Conservation (phyloP, 2,113 vertebrate genomes). For the Siniperca chuatsi region DNA sequence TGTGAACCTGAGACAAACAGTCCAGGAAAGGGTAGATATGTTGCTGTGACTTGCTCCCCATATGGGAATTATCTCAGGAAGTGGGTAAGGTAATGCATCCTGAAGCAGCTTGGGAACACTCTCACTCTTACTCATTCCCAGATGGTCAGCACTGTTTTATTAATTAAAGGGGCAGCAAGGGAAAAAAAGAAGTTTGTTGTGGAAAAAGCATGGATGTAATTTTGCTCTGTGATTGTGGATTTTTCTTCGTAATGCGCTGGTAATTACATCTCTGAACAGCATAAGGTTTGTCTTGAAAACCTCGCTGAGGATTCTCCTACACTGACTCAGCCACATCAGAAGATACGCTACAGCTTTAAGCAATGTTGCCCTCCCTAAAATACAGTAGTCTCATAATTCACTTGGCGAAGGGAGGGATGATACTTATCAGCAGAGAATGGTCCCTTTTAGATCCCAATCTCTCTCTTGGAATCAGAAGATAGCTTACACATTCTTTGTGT, state of each 20-base stretch:
- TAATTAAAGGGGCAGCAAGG: constrained; percentile 76
- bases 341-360: constrained; percentile 6
- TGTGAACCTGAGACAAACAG: constrained; percentile 61
- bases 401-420: constrained; percentile 47
- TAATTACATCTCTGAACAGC: constrained; percentile 72
- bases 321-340: constrained; percentile 33
- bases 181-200: constrained; percentile 60
- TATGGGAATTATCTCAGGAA: constrained; percentile 81
- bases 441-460: constrained; percentile 66
- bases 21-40: constrained; percentile 59
- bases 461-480: constrained; percentile 74
- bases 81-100: constrained; percentile 75
- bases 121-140: constrained; percentile 79
- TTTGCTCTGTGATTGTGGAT: constrained; percentile 74
- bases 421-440: constrained; percentile 55
- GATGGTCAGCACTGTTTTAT: constrained; percentile 79
- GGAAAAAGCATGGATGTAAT: constrained; percentile 80
- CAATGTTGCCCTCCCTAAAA: constrained; percentile 26
- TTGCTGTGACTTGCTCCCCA: constrained; percentile 58
- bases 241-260: constrained; percentile 69
- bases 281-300: constrained; percentile 60
- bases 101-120: constrained; percentile 71
- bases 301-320: constrained; percentile 30
- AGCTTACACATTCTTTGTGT: constrained; percentile 83
- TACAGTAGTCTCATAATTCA: constrained; percentile 67